phyloP scores from a whole-genome alignment of 1,140 invertebrate species.

The Pachyrhynchus sulphureomaculatus region DNA sequence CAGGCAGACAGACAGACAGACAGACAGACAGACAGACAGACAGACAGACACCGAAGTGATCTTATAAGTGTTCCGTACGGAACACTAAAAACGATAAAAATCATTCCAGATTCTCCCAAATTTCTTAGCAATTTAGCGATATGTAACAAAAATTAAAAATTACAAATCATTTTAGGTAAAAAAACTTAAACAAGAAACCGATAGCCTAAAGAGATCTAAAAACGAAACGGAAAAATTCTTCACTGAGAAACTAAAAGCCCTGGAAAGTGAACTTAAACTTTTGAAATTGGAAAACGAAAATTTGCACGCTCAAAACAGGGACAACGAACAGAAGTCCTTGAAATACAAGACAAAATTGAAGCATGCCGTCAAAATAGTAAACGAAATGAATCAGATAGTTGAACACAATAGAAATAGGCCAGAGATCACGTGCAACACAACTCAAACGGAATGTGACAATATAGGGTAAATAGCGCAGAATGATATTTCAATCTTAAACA shows the following conservation, averaged over 20 bases:
- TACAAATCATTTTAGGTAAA: too few relatives aligned
- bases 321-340: neutral
- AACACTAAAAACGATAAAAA: too few relatives aligned
- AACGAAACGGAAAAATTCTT: neutral
- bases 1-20: too few relatives aligned
- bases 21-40: too few relatives aligned
- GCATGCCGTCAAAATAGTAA: slow-evolving; percentile 21
- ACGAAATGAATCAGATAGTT: slow-evolving; percentile 19
- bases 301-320: slow-evolving; percentile 10
- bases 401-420: slow-evolving; percentile 5
- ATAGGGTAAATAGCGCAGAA: neutral
- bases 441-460: slow-evolving; percentile 14
- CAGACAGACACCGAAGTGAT: too few relatives aligned
- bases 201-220: neutral
- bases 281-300: slow-evolving; percentile 12
- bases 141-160: too few relatives aligned
- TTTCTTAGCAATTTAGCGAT: too few relatives aligned
- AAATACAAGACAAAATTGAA: slow-evolving; percentile 22
- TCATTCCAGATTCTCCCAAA: too few relatives aligned
- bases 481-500: too few relatives aligned
- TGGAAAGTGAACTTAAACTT: slow-evolving; percentile 15
- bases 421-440: neutral
- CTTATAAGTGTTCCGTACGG: too few relatives aligned
- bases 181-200: slow-evolving; percentile 12
- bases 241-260: neutral